These are phyloP conservation scores for Phoronis australis DNA, from an alignment of 2,888 invertebrate species.

Conservation along the genomic window DNA sequence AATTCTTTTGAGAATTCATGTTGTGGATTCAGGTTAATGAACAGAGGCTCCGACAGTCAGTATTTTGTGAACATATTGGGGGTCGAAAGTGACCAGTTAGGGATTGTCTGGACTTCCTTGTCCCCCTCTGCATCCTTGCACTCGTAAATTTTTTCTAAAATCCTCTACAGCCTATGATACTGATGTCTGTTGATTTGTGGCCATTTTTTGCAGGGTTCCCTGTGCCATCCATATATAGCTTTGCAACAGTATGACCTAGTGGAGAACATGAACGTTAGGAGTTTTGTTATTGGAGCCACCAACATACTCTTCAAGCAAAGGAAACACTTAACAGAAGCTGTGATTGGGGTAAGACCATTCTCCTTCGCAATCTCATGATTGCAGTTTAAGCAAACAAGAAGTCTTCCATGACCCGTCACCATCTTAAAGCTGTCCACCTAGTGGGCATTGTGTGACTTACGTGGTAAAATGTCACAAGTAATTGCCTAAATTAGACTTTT, in stretches of 20 bases:
- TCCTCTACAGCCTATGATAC: background rate
- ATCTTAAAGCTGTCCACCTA: too few species aligned
- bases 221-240: conserved; percentile 93
- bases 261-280: conserved; percentile 73
- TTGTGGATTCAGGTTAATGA: too few species aligned
- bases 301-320: conserved; percentile 97
- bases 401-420: background rate
- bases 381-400: background rate
- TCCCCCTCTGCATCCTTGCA: too few species aligned
- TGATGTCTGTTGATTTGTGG: too few species aligned
- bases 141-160: background rate
- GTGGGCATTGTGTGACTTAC: too few species aligned
- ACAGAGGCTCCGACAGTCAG: too few species aligned
- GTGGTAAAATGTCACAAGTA: too few species aligned
- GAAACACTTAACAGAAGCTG: conserved; percentile 82
- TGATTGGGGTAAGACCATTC: conserved; percentile 74
- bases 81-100: too few species aligned
- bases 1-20: too few species aligned
- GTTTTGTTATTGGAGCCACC: conserved; percentile 86
- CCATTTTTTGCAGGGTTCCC: conserved; percentile 66
- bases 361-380: too few species aligned
- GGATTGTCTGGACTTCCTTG: background rate
- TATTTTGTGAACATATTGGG: too few species aligned
- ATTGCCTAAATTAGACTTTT: too few species aligned
- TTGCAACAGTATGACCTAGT: conserved; percentile 90